phyloP scores from a whole-genome alignment of 1,140 invertebrate species.

The Cherax quadricarinatus region DNA sequence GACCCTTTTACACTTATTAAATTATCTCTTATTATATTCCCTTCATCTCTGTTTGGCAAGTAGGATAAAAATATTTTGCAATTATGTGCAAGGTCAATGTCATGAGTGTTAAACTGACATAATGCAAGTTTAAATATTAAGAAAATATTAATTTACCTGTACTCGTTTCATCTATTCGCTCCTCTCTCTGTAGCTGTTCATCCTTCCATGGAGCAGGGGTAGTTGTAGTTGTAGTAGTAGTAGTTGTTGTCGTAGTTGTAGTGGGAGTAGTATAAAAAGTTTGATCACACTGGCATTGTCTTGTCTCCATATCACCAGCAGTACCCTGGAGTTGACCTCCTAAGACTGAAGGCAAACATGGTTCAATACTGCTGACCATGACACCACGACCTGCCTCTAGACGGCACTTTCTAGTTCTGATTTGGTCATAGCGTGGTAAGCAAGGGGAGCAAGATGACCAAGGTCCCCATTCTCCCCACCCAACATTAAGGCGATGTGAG shows the following conservation, averaged over 20 bases:
- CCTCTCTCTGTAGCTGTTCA: slow-evolving; percentile 39
- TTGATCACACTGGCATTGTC: slow-evolving; percentile 65
- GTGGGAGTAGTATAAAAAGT: slow-evolving; percentile 29
- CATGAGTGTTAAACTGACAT: not conserved
- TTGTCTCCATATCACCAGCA: slow-evolving; percentile 65
- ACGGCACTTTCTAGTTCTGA: slow-evolving; percentile 71
- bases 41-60: no score
- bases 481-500: slow-evolving; percentile 63
- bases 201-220: slow-evolving; percentile 42
- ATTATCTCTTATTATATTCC: no score
- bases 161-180: slow-evolving; percentile 25
- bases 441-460: slow-evolving; percentile 74
- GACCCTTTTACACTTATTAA: no score
- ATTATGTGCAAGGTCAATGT: not conserved
- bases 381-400: slow-evolving; percentile 70
- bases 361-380: slow-evolving; percentile 72
- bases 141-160: slow-evolving; percentile 34
- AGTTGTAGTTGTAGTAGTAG: slow-evolving; percentile 39
- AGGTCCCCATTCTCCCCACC: slow-evolving; percentile 73
- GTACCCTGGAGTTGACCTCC: slow-evolving; percentile 60
- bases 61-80: no score
- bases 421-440: slow-evolving; percentile 69
- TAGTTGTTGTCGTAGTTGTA: slow-evolving; percentile 47
- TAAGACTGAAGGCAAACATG: slow-evolving; percentile 62
- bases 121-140: not conserved